Evolutionary conservation across 2,797 vertebrate genomes (phyloP), one percentile per base, ranked within the genome.

Genomic region (Chelidonichthys spinosus): DNA sequence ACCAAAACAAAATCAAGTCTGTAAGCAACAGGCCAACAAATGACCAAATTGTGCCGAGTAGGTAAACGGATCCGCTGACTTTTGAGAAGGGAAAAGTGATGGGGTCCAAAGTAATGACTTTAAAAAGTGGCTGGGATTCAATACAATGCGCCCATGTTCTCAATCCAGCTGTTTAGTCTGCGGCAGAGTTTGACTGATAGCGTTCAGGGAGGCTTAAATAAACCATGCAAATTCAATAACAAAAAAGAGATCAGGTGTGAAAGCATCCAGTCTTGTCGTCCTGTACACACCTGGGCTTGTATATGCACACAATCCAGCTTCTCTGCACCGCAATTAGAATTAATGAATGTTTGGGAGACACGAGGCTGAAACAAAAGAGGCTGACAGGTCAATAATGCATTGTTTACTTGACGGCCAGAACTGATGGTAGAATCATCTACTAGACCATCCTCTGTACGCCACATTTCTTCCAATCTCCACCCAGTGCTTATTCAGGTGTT

Each of bases 361-460:
- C 2, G 9, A n/a, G 15, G 5, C 1, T 15, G 17, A 62, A 60
- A 13, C 33, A 39, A 59, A 25, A 63, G 33, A 46, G 42, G 53
- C 17, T 25, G 7, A 37, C 33, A 39, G 35, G 53, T 73, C 15
- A n/a, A 14, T 15, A 36, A 63, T 39, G 17, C 32, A 8, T 54
- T 54, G 53, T 10, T 74, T 37, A 46, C 55, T 64, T 68, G 11
- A 68, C 52, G 37, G 37, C 4, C 25, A 35, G 33, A 33, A n/a
- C 17, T 15, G 32, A 47, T 62, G n/a, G 42, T 70, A 37, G 63
- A 35, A 46, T 61, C 5, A 71, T 68, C 15, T 33, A 17, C n/a
- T 25, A 25, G 36, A 40, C 7, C 17, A 10, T 65, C 33, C 2
- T 42, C 36, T 56, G 3, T 32, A 67, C 17, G 4, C 18, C n/a